phyloP scores from a whole-genome alignment of 1,140 invertebrate genomes.

The Apolygus lucorum region DNA sequence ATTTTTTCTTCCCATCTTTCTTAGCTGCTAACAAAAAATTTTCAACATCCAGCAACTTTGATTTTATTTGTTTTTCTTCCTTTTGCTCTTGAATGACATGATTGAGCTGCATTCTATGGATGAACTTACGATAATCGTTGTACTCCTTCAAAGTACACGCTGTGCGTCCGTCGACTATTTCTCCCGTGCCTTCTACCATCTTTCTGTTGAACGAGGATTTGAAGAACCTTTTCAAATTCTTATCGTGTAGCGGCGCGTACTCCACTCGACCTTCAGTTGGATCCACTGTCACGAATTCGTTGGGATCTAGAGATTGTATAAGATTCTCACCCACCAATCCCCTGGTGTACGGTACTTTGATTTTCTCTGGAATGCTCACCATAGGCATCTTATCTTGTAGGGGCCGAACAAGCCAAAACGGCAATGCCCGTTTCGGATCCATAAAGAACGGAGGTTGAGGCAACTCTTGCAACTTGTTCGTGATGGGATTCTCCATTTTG shows the following conservation, averaged over 20 bases:
- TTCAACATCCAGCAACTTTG: background rate
- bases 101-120: background rate
- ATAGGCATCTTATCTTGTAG: background rate
- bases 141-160: background rate
- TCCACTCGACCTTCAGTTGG: background rate
- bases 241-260: background rate
- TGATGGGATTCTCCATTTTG: background rate
- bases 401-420: conserved; percentile 1
- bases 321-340: background rate
- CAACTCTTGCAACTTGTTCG: background rate
- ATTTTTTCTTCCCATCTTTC: background rate
- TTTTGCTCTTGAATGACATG: background rate
- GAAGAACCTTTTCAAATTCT: background rate
- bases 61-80: background rate
- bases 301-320: background rate
- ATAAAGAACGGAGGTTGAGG: conserved; percentile 2
- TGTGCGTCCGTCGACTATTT: background rate
- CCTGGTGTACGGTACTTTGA: background rate
- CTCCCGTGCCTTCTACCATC: background rate
- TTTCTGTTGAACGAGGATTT: background rate
- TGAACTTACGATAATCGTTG: background rate
- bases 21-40: background rate
- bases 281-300: background rate
- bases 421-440: background rate
- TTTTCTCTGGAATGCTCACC: conserved; percentile 1